phyloP scores from a whole-genome alignment of 2,113 vertebrate genomes.

The Abramis brama region DNA sequence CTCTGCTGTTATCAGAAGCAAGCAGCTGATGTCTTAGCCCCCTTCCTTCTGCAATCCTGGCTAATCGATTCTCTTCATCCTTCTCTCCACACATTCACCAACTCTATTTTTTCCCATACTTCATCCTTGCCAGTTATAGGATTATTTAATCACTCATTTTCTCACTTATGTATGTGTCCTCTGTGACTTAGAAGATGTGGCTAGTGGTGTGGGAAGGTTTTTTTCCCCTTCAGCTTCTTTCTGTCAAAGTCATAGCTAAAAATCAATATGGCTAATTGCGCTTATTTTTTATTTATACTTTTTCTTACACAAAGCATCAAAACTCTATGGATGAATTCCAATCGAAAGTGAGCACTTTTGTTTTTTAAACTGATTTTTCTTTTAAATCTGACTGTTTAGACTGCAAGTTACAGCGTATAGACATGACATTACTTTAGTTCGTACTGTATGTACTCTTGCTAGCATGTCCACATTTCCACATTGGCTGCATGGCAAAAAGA shows the following conservation, averaged over 20 bases:
- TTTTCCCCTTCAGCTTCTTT: background rate
- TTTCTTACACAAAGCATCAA: background rate
- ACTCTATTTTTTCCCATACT: constrained; percentile 40
- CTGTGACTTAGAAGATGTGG: background rate
- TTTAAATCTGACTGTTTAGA: too few relatives aligned
- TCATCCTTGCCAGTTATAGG: constrained; percentile 37
- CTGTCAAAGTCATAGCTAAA: background rate
- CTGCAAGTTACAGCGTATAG: background rate
- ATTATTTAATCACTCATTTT: constrained; percentile 47
- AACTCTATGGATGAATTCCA: background rate
- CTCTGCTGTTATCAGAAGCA: constrained; percentile 53
- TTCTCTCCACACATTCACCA: constrained; percentile 37
- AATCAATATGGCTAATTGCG: background rate
- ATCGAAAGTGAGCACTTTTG: background rate
- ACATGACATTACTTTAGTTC: background rate
- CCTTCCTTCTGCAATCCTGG: constrained; percentile 34
- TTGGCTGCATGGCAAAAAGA: background rate
- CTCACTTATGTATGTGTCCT: constrained; percentile 23
- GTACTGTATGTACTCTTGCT: background rate
- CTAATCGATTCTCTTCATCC: constrained; percentile 51
- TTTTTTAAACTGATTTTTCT: background rate
- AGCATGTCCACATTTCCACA: background rate
- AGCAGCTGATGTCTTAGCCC: constrained; percentile 53
- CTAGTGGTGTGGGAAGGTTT: constrained; percentile 4
- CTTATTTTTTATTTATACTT: background rate